These are phyloP conservation scores for Argentina silus DNA, from an alignment of 2,797 vertebrate genomes.

Conservation along the genomic window DNA sequence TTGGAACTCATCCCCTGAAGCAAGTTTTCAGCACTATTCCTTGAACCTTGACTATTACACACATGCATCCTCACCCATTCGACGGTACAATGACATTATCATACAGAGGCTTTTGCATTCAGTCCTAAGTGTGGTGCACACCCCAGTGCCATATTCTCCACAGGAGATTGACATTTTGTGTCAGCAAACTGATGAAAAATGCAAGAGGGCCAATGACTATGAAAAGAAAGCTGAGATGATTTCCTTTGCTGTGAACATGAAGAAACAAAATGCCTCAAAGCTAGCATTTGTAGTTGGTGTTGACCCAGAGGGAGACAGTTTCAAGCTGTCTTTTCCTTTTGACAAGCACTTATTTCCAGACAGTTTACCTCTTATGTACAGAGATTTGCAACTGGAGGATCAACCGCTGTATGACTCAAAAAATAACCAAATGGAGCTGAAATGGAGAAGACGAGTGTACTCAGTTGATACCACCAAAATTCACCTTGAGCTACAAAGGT, in stretches of 20 bases:
- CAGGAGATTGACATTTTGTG: conserved; percentile 76
- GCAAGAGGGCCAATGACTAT: conserved; percentile 56
- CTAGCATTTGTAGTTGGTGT: conserved; percentile 74
- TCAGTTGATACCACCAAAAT: conserved; percentile 44
- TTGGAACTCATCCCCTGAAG: conserved; percentile 62
- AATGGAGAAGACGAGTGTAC: conserved; percentile 82
- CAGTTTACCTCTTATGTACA: conserved; percentile 69
- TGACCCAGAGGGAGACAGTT: conserved; percentile 60
- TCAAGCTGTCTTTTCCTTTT: conserved; percentile 81
- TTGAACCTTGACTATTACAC: conserved; percentile 80
- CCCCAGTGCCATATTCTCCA: conserved; percentile 48
- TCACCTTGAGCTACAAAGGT: conserved; percentile 32
- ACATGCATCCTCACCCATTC: conserved; percentile 87
- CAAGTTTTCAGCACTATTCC: conserved; percentile 74
- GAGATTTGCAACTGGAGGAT: conserved; percentile 78
- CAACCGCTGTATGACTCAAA: conserved; percentile 65
- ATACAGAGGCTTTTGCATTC: conserved; percentile 83
- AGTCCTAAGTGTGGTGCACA: conserved; percentile 58
- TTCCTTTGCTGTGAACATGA: conserved; percentile 73
- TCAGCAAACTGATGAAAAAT: conserved; percentile 68
- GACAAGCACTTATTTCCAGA: conserved; percentile 72
- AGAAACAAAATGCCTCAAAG: conserved; percentile 75
- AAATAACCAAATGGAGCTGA: conserved; percentile 59
- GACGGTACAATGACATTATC: conserved; percentile 84
- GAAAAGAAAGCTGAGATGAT: conserved; percentile 74